These are phyloP conservation scores for Drosophila eohydei DNA, from an alignment of 2,888 invertebrate genomes.

Conservation along the genomic window DNA sequence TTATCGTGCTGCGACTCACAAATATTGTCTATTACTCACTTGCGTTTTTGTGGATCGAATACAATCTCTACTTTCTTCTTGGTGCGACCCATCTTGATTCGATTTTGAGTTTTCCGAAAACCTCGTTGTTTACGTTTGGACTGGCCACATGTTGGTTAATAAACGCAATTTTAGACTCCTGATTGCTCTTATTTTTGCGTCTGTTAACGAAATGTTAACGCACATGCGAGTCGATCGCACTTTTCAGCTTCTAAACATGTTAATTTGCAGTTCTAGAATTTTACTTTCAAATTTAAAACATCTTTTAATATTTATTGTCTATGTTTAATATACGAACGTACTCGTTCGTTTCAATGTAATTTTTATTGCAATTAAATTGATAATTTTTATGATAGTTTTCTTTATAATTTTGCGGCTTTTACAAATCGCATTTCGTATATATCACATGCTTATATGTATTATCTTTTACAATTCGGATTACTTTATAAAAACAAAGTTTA, in stretches of 20 bases:
- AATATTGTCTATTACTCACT: slow-evolving; percentile 84
- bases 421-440: slow-evolving; percentile 72
- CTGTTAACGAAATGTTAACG: slow-evolving; percentile 6
- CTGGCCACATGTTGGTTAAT: slow-evolving; percentile 35
- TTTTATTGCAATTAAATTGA: slow-evolving; percentile 47
- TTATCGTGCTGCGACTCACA: background rate
- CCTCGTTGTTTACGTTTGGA: slow-evolving; percentile 55
- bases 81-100: slow-evolving; percentile 65
- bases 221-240: background rate
- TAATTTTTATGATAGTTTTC: slow-evolving; percentile 22
- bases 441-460: slow-evolving; percentile 75
- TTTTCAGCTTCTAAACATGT: background rate
- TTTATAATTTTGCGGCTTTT: slow-evolving; percentile 54
- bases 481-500: slow-evolving; percentile 51
- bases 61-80: slow-evolving; percentile 85
- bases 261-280: background rate
- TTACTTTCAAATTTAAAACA: background rate
- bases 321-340: slow-evolving; percentile 17
- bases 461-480: slow-evolving; percentile 59
- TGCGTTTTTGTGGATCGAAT: slow-evolving; percentile 87
- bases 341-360: slow-evolving; percentile 19
- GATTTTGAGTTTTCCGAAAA: slow-evolving; percentile 2
- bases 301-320: slow-evolving; percentile 17
- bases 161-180: slow-evolving; percentile 20
- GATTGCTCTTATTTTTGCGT: background rate